Base-by-base conservation (phyloP, 2,797 vertebrate genomes). In the Podargus strigoides region DNA sequence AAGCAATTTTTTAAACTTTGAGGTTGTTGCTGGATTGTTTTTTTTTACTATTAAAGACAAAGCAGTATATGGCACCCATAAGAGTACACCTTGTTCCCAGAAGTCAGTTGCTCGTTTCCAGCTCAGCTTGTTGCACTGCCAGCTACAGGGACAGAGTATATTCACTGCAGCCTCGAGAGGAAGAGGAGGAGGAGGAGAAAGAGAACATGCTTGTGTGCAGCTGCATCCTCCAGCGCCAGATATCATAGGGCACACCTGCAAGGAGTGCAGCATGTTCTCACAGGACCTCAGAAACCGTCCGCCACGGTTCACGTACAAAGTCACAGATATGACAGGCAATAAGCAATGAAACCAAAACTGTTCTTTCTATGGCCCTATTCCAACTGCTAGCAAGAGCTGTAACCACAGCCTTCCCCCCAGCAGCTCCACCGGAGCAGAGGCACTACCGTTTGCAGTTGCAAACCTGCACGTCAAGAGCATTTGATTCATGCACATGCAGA, bases 201-300 rank as follows among this genome's bases (percentile, higher is more conserved):
- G n/a, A 76, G 39, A 27, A 75, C 3, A 50, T 1, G 10, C 8
- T 3, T 15, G 15, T 5, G 23, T 18, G 62, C 56, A 72, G 36
- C 9, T 77, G 42, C 41, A 68, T 37, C 18, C 53, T 74, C 52
- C 66, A 60, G 16, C 0, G 3, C 7, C 58, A 93, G 22, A 8
- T 62, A 81, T 1, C 0, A 0, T 1, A 66, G 20, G 70, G 60
- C 8, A 0, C 39, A 53, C 11, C 10, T 27, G 2, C 6, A 2
- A 74, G 49, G n/a, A 2, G 2, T 2, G 0, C 11, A 30, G 44
- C 36, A 0, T 0, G 24, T 20, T 88, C 36, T 52, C 83, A 77
- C 24, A 68, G n/a, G 47, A 53, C 22, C 42, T 70, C 64, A 63
- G 28, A 68, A 80, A 59, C 50, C 2, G 3, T 39, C 67, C 55